Percentiles rank a stretch among this genome's conserved stretches.
Evolutionary conservation across 2,113 vertebrate species (phyloP).

Genomic region (Heteronetta atricapilla): DNA sequence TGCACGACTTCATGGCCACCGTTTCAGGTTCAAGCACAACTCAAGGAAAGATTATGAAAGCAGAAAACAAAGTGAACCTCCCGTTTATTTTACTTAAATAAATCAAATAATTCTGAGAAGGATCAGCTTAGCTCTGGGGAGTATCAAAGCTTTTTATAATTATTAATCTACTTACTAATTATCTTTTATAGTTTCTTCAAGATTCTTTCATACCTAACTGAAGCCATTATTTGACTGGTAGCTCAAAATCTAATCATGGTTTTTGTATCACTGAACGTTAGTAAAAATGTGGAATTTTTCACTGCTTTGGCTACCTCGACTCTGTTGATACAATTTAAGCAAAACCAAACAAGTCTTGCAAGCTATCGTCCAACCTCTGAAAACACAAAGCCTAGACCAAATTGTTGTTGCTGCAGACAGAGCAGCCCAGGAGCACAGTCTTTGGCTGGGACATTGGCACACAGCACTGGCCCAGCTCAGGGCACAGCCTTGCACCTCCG

Average conservation of each 20-base stretch:
- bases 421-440: too few species aligned
- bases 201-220: background rate
- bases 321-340: background rate
- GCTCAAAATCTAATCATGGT: background rate
- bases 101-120: background rate
- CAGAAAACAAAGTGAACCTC: background rate
- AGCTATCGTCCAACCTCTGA: accelerated
- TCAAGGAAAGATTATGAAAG: background rate
- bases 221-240: background rate
- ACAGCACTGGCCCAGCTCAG: accelerated
- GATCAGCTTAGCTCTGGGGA: background rate
- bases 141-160: background rate
- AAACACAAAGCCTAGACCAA: background rate
- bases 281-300: accelerated
- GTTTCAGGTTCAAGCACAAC: background rate
- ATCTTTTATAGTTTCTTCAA: background rate
- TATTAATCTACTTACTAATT: background rate
- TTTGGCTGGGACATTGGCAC: accelerated
- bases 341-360: background rate
- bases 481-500: accelerated
- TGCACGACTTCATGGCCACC: accelerated
- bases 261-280: background rate
- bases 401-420: too few species aligned
- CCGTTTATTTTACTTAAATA: background rate
- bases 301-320: background rate